phyloP scores from a whole-genome alignment of 2,113 vertebrate species.

The Brienomyrus longianalis region DNA sequence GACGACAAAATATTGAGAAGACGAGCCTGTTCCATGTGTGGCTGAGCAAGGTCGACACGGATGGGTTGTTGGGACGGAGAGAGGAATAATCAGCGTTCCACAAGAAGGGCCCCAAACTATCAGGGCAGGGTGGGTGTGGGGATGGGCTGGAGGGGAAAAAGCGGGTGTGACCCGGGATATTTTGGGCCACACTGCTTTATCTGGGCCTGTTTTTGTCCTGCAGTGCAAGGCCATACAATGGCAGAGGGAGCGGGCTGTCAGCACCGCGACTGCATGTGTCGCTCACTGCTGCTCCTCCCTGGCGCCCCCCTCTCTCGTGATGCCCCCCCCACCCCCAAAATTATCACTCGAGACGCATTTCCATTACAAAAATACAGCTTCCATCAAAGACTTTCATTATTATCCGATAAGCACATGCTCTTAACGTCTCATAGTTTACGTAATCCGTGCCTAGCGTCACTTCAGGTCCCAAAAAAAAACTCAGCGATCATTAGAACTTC shows the following conservation, averaged over 20 bases:
- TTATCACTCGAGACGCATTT: not conserved
- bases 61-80: not conserved
- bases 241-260: constrained; percentile 6
- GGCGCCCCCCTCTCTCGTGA: not conserved
- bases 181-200: not conserved
- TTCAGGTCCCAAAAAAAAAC: not conserved
- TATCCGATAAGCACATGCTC: not conserved
- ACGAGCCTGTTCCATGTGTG: not conserved
- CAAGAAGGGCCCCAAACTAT: not conserved
- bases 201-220: not conserved
- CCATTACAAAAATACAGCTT: not conserved
- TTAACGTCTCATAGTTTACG: not conserved
- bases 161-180: not conserved
- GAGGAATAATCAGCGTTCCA: not conserved
- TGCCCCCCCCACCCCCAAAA: not conserved
- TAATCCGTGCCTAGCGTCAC: not conserved
- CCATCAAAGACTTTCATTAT: not conserved
- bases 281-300: not conserved
- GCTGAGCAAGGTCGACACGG: not conserved
- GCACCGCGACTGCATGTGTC: not conserved
- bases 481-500: not conserved
- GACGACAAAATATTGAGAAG: not conserved
- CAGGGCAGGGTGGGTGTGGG: constrained; percentile 10
- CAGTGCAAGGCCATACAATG: not conserved
- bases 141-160: constrained; percentile 7